Evolutionary conservation across 1,140 invertebrate species (phyloP).

Genomic region (Lasioglossum baleicum): DNA sequence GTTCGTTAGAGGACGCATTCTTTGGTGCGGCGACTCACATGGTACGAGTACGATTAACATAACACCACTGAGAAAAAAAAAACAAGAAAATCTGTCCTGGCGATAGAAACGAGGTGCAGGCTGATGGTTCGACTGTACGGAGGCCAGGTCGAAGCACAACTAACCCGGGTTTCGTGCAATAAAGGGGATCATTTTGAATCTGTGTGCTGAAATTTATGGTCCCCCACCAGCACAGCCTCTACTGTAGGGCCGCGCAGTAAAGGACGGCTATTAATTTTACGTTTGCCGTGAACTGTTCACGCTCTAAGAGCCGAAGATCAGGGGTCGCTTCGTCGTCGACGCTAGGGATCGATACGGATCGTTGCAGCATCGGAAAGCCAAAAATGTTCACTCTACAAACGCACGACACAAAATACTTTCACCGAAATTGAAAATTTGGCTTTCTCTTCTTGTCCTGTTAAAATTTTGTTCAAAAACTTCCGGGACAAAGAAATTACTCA

Average conservation of each 20-base stretch:
- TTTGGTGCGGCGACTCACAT: constrained; percentile 5
- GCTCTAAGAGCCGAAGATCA: neutral
- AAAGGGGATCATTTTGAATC: constrained; percentile 80
- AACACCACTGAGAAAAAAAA: neutral
- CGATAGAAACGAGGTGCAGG: constrained; percentile 9
- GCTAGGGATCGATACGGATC: neutral
- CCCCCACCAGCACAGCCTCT: constrained; percentile 61
- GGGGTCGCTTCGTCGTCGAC: neutral
- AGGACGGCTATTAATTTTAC: constrained; percentile 71
- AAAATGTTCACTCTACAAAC: too few relatives aligned
- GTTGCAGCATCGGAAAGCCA: neutral
- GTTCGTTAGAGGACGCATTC: too few relatives aligned
- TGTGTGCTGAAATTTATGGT: constrained; percentile 79
- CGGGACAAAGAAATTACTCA: too few relatives aligned
- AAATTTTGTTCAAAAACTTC: too few relatives aligned
- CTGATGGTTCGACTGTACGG: constrained; percentile 59
- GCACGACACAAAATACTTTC: too few relatives aligned
- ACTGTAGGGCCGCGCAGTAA: constrained; percentile 61
- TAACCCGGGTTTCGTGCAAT: constrained; percentile 73
- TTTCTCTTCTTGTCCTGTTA: too few relatives aligned
- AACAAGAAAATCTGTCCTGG: neutral
- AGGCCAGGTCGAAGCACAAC: constrained; percentile 66
- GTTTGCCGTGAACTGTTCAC: constrained; percentile 50
- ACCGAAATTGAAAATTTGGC: too few relatives aligned
- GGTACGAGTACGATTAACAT: constrained; percentile 39